Evolutionary conservation across 2,797 vertebrate species (phyloP), one percentile per base, ranked within the genome.

Genomic region (Heterohyrax brucei): DNA sequence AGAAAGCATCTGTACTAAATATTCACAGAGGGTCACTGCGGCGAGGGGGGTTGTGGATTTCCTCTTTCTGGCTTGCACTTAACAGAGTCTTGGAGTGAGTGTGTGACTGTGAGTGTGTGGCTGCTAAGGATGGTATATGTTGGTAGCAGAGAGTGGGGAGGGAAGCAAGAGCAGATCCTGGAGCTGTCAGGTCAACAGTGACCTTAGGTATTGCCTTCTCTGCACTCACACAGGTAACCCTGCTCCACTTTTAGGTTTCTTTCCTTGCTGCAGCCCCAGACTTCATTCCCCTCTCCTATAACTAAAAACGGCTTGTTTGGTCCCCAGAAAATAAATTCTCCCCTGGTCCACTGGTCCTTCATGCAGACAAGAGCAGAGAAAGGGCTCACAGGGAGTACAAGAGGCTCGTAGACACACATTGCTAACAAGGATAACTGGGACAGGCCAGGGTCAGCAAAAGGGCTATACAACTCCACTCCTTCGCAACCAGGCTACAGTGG

Each of bases 1-100:
- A 87, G 72, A 77, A 89, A 93, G 28, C 56, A 91, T 83, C 87
- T 93, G 61, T 53, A 86, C 46, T 85, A 66, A 61, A 84, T 86
- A 88, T 33, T 73, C 33, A 19, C 22, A 70, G 78, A 95, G 28
- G 33, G 82, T 9, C 82, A 44, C 72, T 2, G 0, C 7, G 30
- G 56, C 50, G 78, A 78, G 30, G 56, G 56, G 78, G 82, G 30
- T 61, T 96, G 77, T 84, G 48, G 75, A 28, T 66, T 94, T 53
- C 48, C 48, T 16, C 48, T 30, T 78, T 46, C 2, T 53, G 48
- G 7, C 7, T 16, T 78, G 28, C 16, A 53, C 75, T 50, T 30
- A 50, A 28, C 46, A 50, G 46, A 10, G 46, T 77, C 75, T 46
- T 77, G 14, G 46, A 24, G 10, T 48, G 33, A 46, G 73, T 75